A percentile compares a stretch with the other conserved stretches of the same genome.
Evolutionary conservation across 2,797 vertebrate species (phyloP).

Genomic region (Acanthopagrus latus): DNA sequence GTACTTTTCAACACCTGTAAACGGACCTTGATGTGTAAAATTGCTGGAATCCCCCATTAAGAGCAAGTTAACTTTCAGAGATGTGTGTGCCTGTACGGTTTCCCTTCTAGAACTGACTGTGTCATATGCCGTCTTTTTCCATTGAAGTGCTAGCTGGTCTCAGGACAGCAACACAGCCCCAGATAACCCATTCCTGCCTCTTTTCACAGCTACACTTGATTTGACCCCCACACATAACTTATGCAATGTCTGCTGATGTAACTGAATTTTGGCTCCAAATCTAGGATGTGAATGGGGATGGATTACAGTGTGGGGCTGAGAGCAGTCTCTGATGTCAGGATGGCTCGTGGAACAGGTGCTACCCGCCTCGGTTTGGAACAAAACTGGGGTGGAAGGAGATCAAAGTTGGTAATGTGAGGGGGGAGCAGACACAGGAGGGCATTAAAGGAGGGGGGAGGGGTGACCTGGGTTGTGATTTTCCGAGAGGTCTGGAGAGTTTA

Average conservation of each 20-base stretch:
- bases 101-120: background rate
- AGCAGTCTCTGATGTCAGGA: slow-evolving; percentile 1
- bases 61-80: background rate
- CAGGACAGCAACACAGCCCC: background rate
- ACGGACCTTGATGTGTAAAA: background rate
- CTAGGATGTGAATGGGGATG: slow-evolving; percentile 4
- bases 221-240: slow-evolving; percentile 17
- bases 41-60: background rate
- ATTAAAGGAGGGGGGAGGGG: background rate
- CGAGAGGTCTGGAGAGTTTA: slow-evolving; percentile 60
- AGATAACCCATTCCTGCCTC: slow-evolving; percentile 13
- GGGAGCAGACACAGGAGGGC: slow-evolving; percentile 20
- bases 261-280: background rate
- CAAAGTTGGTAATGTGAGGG: slow-evolving; percentile 9
- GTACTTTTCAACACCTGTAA: background rate
- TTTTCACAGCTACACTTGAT: slow-evolving; percentile 21
- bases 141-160: background rate
- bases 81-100: background rate
- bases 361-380: background rate
- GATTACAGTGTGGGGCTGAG: background rate
- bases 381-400: slow-evolving; percentile 2
- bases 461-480: slow-evolving; percentile 72
- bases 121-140: background rate
- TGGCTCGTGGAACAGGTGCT: slow-evolving; percentile 1
- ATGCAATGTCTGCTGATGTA: slow-evolving; percentile 35